phyloP scores from a whole-genome alignment of 2,113 vertebrate genomes.

The Embiotoca jacksoni region DNA sequence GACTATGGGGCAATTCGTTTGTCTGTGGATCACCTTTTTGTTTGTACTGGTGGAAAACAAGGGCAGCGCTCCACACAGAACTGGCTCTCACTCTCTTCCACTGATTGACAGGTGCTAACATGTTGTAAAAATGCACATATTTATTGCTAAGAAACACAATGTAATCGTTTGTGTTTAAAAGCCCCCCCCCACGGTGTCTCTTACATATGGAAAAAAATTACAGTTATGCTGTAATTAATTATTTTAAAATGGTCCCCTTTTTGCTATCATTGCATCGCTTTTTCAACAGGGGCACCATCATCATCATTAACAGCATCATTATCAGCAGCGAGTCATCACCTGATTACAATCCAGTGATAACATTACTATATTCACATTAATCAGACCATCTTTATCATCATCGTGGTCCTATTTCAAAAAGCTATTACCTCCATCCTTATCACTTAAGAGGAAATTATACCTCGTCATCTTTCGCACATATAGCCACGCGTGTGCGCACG shows the following conservation, averaged over 20 bases:
- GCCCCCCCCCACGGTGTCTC: background rate
- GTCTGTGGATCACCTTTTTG: too few species aligned
- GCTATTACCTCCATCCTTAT: slow-evolving; percentile 72
- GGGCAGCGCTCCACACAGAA: too few species aligned
- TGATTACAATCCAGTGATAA: slow-evolving; percentile 60
- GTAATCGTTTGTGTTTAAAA: background rate
- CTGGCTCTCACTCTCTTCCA: too few species aligned
- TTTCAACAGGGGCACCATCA: slow-evolving; percentile 38
- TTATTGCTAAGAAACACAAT: background rate
- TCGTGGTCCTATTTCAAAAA: slow-evolving; percentile 64
- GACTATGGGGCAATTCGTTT: too few species aligned
- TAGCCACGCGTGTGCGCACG: background rate
- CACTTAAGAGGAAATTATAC: slow-evolving; percentile 74
- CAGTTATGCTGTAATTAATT: background rate
- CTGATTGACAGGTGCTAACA: too few species aligned
- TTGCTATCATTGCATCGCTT: background rate
- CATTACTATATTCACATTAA: slow-evolving; percentile 63
- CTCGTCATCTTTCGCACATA: slow-evolving; percentile 14
- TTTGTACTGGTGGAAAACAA: too few species aligned
- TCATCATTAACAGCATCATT: slow-evolving; percentile 51
- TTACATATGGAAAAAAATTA: background rate
- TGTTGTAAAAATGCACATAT: too few species aligned
- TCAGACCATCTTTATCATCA: slow-evolving; percentile 56
- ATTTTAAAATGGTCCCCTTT: background rate
- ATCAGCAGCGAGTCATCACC: slow-evolving; percentile 40